Evolutionary conservation across 2,797 vertebrate genomes (phyloP), one percentile per base, ranked within the genome.

Genomic region (Acanthornis magna): DNA sequence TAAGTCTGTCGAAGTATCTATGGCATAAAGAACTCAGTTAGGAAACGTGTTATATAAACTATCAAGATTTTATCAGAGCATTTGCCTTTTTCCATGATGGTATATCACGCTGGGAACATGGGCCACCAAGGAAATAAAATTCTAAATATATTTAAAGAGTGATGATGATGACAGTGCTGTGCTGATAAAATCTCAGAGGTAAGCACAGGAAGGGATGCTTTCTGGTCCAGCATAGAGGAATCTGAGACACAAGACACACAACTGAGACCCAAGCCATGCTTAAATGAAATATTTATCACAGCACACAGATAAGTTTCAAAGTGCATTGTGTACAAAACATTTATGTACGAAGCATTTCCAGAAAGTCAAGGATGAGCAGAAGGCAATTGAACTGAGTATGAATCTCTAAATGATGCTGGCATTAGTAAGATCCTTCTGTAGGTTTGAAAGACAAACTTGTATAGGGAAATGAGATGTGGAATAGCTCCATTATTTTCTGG

Each of bases 111-210:
- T 74, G 42, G 65, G 73, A 89, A 83, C 65, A 88, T 47, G 26
- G 34, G 10, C 57, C 85, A 94, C 88, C 14, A 38, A 94, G 86
- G 76, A 91, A 86, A 91, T 78, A 27, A 84, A 74, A 74, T 75
- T 84, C 58, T 83, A 91, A 72, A 68, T 77, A 57, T 93, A 77
- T 83, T 94, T 94, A 50, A 53, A 71, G 61, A 79, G 32, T 22
- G 43, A 50, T 38, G 32, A 38, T 82, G 53, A 32, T 67, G 42
- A 81, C 6, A 7, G 32, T 32, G 20, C 22, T 60, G 48, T 73
- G 38, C 57, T 83, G 58, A 61, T 90, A 62, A 84, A 88, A 61
- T 74, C 62, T 77, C 3, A 0, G 76, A 63, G 58, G 36, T 51
- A 55, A 92, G 66, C 23, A 8, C 10, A 53, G 38, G 55, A 85